Base-by-base conservation (phyloP, 2,113 vertebrate species). In the Addax nasomaculatus region DNA sequence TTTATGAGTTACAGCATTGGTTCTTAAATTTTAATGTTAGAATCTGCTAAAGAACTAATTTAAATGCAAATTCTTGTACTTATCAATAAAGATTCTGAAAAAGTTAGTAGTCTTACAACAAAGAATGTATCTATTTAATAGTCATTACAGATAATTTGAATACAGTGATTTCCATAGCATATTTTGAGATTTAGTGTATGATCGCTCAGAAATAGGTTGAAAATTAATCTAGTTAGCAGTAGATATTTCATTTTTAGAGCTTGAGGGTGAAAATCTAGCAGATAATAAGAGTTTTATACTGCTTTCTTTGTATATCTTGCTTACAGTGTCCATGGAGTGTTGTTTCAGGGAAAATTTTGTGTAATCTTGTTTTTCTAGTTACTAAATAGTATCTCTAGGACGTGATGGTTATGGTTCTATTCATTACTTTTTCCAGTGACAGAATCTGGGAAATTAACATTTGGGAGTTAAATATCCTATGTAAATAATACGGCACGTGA, bases 31-130 rank as follows among this genome's bases (percentile, higher is more conserved):
- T 89, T 89, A 93, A 89, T 57, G n/a, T 86, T 45, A 62, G 19
- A 87, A 57, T 90, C 27, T 92, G 25, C 73, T 70, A 67, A 8
- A 47, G 2, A 97, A 87, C 39, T 92, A 78, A 92, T 73, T 96
- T 95, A 97, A 94, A 94, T 70, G 89, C 15, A 95, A 96, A 95
- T 97, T 85, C 27, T 92, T 62, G 76, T 47, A 90, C 33, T 93
- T 95, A 36, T 64, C 83, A 57, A n/a, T 13, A 95, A 94, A 90
- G 39, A 87, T 36, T 97, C 55, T 81, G 25, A 97, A 76, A 95
- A 95, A 51, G 5, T 86, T 73, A 76, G 29, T 64, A 87, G 6
- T 87, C 25, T 84, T 73, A 90, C 27, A 0, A 7, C 47, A 94
- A 90, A 92, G 78, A 85, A 19, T 84, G 5, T n/a, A 49, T 96